Conservation (phyloP, 2,888 invertebrate species). For the Diarsia rubi region DNA sequence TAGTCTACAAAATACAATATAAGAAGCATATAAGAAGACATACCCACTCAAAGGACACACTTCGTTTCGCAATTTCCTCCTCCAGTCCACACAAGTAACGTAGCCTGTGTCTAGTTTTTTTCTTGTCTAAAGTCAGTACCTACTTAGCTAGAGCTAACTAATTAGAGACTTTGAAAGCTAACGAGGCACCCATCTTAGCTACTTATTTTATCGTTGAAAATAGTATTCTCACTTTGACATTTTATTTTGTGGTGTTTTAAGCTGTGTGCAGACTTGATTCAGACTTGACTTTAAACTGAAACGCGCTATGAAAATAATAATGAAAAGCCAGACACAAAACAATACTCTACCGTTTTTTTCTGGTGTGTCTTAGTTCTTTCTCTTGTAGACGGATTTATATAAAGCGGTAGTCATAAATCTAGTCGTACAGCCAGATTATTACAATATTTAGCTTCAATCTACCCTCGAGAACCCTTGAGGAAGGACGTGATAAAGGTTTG, state of each 20-base stretch:
- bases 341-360: background rate
- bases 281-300: background rate
- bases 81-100: constrained; percentile 4
- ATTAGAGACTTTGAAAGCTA: constrained; percentile 49
- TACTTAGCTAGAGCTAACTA: constrained; percentile 42
- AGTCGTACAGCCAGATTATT: constrained; percentile 47
- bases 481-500: constrained; percentile 61
- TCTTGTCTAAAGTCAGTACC: constrained; percentile 21
- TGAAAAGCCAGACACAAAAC: background rate
- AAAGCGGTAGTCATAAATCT: constrained; percentile 37
- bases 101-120: constrained; percentile 18
- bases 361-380: background rate
- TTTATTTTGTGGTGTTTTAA: constrained; percentile 46
- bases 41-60: background rate
- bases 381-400: constrained; percentile 15
- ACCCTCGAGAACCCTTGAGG: constrained; percentile 30
- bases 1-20: background rate
- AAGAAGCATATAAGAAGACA: background rate
- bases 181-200: constrained; percentile 45
- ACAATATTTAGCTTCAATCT: constrained; percentile 51
- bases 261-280: background rate
- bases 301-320: background rate
- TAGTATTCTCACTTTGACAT: constrained; percentile 37
- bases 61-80: background rate
- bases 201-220: constrained; percentile 36